These are phyloP conservation scores for Formica selysi DNA, from an alignment of 1,140 invertebrate genomes.

Conservation along the genomic window DNA sequence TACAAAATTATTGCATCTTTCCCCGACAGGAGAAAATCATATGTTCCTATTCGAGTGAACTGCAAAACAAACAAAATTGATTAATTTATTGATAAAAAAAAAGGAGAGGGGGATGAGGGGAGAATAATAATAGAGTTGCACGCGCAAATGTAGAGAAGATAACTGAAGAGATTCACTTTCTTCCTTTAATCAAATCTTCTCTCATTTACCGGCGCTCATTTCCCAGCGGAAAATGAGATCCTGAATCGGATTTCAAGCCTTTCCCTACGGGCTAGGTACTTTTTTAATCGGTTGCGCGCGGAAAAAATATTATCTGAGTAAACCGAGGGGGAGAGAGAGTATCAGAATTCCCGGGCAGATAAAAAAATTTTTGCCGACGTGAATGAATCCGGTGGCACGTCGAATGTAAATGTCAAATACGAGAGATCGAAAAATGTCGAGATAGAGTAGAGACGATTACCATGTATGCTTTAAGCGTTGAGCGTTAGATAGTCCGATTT, in stretches of 20 bases:
- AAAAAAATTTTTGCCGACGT: not conserved
- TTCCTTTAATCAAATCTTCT: slow-evolving; percentile 35
- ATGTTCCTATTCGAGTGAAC: not conserved
- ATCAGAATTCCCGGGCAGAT: not conserved
- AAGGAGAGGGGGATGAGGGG: not conserved
- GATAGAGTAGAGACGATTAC: not conserved
- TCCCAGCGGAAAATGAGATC: slow-evolving; percentile 50
- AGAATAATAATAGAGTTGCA: not conserved
- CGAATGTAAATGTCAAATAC: slow-evolving; percentile 29
- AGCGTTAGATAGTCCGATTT: not conserved
- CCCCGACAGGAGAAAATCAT: not conserved
- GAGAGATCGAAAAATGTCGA: not conserved
- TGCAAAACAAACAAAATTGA: not conserved
- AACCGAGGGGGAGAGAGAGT: not conserved
- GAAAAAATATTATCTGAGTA: slow-evolving; percentile 47
- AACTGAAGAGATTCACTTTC: slow-evolving; percentile 32
- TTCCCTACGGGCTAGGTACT: slow-evolving; percentile 11
- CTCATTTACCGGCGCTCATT: slow-evolving; percentile 44
- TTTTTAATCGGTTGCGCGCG: slow-evolving; percentile 41
- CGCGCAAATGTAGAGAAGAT: not conserved
- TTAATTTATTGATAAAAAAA: not conserved
- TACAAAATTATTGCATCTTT: not conserved
- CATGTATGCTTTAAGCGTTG: not conserved
- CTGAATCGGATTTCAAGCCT: slow-evolving; percentile 30
- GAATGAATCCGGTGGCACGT: not conserved